phyloP scores from a whole-genome alignment of 1,140 invertebrate species.

The Palaemon carinicauda region DNA sequence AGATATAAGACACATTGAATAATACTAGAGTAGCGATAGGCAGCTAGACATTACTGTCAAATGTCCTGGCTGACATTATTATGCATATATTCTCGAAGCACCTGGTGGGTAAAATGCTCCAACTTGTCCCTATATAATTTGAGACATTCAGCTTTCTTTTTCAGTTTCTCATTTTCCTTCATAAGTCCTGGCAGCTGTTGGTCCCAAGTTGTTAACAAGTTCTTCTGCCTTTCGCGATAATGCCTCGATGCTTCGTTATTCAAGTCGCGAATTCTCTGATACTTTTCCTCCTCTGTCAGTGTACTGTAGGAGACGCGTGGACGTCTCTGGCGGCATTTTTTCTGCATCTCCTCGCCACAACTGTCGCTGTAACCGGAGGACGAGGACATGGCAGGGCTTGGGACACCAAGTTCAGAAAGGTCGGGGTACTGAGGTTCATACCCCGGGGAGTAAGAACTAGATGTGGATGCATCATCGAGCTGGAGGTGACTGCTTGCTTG shows the following conservation, averaged over 20 bases:
- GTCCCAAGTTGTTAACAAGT: background rate
- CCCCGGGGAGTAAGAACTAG: too few species aligned
- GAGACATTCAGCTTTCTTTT: background rate
- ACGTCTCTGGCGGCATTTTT: background rate
- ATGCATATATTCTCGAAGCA: background rate
- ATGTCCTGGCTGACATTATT: background rate
- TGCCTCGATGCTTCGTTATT: slow-evolving; percentile 33
- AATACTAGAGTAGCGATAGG: too few species aligned
- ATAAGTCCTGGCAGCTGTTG: background rate
- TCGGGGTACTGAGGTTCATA: too few species aligned
- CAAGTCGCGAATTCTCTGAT: slow-evolving; percentile 22
- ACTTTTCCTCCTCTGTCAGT: slow-evolving; percentile 26
- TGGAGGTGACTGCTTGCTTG: too few species aligned
- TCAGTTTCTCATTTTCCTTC: background rate
- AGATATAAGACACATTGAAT: too few species aligned
- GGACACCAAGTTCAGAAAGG: background rate
- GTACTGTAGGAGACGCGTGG: slow-evolving; percentile 26
- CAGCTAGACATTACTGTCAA: too few species aligned
- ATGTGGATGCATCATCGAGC: too few species aligned
- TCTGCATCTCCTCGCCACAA: background rate
- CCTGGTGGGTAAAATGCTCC: background rate
- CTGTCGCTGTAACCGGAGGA: background rate
- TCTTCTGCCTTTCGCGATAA: slow-evolving; percentile 19
- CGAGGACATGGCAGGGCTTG: background rate
- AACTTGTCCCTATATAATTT: too few species aligned